Conservation (phyloP, 2,113 vertebrate species). For the Hiodon tergisus region DNA sequence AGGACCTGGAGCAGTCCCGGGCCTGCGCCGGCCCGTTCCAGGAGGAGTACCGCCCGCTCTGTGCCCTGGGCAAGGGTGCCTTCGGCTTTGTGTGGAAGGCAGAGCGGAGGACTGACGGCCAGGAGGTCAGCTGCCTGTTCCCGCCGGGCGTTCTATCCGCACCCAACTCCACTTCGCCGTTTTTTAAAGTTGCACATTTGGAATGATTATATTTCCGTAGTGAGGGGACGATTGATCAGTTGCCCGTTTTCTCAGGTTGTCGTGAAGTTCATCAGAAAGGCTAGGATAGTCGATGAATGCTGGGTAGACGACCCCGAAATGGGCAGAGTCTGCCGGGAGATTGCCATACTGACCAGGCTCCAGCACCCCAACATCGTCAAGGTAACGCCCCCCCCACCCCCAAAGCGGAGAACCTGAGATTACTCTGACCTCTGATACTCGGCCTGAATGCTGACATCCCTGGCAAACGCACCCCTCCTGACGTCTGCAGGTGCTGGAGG, state of each 20-base stretch:
- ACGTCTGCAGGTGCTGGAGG: slow-evolving; percentile 69
- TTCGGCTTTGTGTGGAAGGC: slow-evolving; percentile 93
- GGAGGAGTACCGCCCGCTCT: slow-evolving; percentile 69
- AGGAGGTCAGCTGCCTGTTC: slow-evolving; percentile 63
- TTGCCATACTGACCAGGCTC: slow-evolving; percentile 75
- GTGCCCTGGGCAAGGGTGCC: slow-evolving; percentile 79
- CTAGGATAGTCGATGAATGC: slow-evolving; percentile 77
- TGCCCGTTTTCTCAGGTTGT: slow-evolving; percentile 61
- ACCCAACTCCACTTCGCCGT: too few species aligned
- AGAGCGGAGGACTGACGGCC: slow-evolving; percentile 51
- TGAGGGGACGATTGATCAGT: background rate
- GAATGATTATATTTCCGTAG: too few species aligned
- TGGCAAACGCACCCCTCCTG: slow-evolving; percentile 12
- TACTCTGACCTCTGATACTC: background rate
- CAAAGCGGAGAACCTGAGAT: background rate
- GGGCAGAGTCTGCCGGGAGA: slow-evolving; percentile 82
- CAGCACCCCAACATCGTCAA: slow-evolving; percentile 82
- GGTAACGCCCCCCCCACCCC: slow-evolving; percentile 49
- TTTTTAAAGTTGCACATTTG: background rate
- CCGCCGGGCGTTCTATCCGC: background rate
- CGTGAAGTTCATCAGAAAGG: slow-evolving; percentile 91
- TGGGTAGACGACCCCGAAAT: slow-evolving; percentile 82
- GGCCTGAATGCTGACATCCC: background rate
- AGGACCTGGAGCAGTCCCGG: slow-evolving; percentile 69
- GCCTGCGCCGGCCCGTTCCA: slow-evolving; percentile 81